A percentile compares a stretch with the other conserved stretches of the same genome.
These are phyloP conservation scores for Cepaea nemoralis DNA, from an alignment of 1,140 invertebrate genomes.

Conservation along the genomic window DNA sequence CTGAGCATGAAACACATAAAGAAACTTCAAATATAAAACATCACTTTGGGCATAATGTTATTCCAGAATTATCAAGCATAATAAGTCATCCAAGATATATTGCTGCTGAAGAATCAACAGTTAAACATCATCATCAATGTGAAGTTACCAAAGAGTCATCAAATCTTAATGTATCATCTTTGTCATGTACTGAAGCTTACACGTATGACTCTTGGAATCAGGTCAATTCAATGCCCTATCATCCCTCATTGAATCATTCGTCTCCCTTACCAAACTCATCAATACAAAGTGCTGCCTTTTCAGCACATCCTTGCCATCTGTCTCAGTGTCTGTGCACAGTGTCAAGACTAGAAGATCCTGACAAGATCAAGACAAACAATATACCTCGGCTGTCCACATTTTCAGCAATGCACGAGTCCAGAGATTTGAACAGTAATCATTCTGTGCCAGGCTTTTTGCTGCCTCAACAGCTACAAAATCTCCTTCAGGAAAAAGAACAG, in stretches of 20 bases:
- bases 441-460: neutral
- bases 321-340: neutral
- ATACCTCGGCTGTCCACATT: neutral
- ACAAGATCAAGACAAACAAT: neutral
- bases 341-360: too few species aligned
- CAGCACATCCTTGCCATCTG: neutral
- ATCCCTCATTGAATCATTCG: neutral
- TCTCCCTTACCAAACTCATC: neutral
- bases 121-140: too few species aligned
- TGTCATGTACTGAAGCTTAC: neutral
- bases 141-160: neutral
- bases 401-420: neutral
- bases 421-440: neutral
- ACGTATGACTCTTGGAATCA: neutral
- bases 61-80: too few species aligned
- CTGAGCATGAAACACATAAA: neutral
- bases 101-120: too few species aligned
- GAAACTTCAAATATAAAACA: too few species aligned
- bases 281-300: neutral
- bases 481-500: neutral
- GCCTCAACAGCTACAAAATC: neutral
- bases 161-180: neutral
- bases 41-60: too few species aligned
- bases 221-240: neutral
- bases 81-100: too few species aligned